These are phyloP conservation scores for Micromys minutus DNA, from an alignment of 2,113 vertebrate species.

Conservation along the genomic window DNA sequence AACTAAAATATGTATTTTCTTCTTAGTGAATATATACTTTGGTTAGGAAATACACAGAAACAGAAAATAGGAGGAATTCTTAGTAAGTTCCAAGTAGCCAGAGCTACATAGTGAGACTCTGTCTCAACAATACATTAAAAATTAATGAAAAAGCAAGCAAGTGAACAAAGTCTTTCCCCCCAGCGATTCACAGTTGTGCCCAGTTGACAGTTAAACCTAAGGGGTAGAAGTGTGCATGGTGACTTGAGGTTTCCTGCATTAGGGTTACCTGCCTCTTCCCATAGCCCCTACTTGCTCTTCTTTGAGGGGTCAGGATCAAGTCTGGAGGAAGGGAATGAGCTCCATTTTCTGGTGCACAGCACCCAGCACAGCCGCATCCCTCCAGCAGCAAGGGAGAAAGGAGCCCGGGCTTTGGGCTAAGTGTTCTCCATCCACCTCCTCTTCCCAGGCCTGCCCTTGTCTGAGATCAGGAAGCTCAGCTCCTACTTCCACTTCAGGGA, in stretches of 20 bases:
- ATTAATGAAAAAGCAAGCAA: neutral
- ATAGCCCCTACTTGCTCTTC: neutral
- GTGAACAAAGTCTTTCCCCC: neutral
- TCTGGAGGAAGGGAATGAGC: neutral
- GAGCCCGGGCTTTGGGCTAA: neutral
- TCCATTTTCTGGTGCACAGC: neutral
- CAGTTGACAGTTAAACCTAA: neutral
- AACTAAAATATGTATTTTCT: neutral
- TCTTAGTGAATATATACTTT: neutral
- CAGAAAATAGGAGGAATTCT: neutral
- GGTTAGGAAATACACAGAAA: neutral
- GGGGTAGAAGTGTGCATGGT: neutral
- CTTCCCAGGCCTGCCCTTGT: conserved; percentile 89
- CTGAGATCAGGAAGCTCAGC: conserved; percentile 89
- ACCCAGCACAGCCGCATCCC: neutral
- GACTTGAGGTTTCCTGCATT: neutral
- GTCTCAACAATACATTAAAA: neutral
- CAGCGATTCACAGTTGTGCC: neutral
- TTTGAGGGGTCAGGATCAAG: neutral
- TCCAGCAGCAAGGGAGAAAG: neutral
- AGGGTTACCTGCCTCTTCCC: neutral
- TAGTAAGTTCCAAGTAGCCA: neutral
- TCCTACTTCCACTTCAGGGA: conserved; percentile 93
- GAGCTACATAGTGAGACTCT: neutral
- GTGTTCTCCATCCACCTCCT: neutral